phyloP scores from a whole-genome alignment of 2,888 invertebrate genomes.

The Volucella bombylans region DNA sequence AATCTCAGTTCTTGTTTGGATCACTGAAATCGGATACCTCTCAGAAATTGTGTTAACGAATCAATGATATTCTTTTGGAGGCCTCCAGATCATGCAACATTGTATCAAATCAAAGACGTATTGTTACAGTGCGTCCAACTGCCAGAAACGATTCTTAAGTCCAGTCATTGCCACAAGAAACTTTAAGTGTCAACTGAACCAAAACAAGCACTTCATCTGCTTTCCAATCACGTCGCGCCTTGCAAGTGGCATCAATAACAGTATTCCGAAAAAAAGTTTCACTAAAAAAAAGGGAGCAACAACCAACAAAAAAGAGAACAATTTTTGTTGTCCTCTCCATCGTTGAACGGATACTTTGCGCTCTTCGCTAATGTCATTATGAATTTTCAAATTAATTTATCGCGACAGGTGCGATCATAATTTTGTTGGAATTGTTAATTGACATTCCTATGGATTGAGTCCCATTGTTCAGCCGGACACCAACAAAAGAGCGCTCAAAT shows the following conservation, averaged over 20 bases:
- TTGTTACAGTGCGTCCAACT: background rate
- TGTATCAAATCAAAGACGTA: background rate
- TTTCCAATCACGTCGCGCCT: conserved; percentile 59
- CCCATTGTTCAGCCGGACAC: conserved; percentile 21
- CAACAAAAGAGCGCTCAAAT: conserved; percentile 45
- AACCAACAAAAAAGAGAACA: background rate
- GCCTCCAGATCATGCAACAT: conserved; percentile 22
- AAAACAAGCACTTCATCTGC: conserved; percentile 15
- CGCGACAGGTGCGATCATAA: conserved; percentile 70
- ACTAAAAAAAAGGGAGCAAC: conserved; percentile 8
- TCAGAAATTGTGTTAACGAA: conserved; percentile 16
- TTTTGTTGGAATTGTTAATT: conserved; percentile 59
- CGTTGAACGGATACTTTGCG: background rate
- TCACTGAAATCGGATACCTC: conserved; percentile 38
- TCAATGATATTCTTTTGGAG: conserved; percentile 1
- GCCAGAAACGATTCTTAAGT: conserved; percentile 32
- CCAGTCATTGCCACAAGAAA: conserved; percentile 19
- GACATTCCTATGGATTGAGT: conserved; percentile 17
- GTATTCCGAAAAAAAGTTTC: conserved; percentile 26
- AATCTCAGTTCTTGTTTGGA: conserved; percentile 21
- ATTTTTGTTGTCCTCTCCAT: background rate
- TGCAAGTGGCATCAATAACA: conserved; percentile 64
- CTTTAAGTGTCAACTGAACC: background rate
- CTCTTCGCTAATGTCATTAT: conserved; percentile 43
- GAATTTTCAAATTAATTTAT: conserved; percentile 68